These are phyloP conservation scores for Ia io DNA, from an alignment of 2,113 vertebrate genomes.

Conservation along the genomic window DNA sequence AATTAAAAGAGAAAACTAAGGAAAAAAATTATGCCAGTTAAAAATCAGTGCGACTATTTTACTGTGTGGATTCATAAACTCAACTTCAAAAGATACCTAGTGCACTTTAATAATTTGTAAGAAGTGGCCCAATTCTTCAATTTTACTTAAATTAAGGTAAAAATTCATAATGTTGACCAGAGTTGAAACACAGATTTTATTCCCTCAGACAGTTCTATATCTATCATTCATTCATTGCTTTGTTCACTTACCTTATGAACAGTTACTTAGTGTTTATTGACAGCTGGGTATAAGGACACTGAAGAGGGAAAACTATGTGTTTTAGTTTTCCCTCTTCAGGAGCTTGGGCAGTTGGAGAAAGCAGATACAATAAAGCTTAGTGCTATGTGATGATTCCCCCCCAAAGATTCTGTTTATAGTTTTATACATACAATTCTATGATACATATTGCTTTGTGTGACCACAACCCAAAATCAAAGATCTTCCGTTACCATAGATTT, in stretches of 20 bases:
- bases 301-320: not conserved
- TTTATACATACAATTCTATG: not conserved
- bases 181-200: not conserved
- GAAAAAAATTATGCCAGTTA: not conserved
- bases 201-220: not conserved
- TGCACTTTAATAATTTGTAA: not conserved
- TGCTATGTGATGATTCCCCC: not conserved
- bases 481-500: not conserved
- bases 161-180: not conserved
- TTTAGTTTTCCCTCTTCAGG: not conserved
- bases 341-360: not conserved
- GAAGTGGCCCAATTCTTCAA: not conserved
- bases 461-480: not conserved
- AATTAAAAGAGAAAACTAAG: not conserved
- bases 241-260: not conserved
- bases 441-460: too few relatives aligned
- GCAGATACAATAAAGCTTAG: not conserved
- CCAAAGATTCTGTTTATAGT: not conserved
- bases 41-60: not conserved
- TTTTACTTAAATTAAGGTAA: not conserved
- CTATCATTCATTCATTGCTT: not conserved
- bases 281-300: not conserved
- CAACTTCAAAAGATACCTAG: not conserved
- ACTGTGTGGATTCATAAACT: not conserved
- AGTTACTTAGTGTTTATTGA: conserved; percentile 17